Evolutionary conservation across 2,888 invertebrate species (phyloP).

Genomic region (Anorthoa munda): DNA sequence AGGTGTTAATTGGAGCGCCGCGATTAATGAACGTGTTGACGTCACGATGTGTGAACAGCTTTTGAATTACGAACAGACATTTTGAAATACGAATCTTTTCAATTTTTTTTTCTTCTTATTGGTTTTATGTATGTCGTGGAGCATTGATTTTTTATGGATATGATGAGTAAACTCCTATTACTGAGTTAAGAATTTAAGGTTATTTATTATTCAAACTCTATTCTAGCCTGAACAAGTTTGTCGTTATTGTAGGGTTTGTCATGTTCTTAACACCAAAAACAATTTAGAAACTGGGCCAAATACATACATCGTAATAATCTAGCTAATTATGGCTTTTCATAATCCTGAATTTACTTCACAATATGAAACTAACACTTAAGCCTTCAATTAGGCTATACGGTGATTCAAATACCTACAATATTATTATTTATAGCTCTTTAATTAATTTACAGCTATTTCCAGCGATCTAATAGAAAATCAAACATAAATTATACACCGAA

Average conservation of each 20-base stretch:
- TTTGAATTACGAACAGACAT: constrained; percentile 62
- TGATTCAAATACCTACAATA: not conserved
- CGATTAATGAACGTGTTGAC: constrained; percentile 84
- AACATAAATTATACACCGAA: constrained; percentile 32
- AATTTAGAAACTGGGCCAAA: not conserved
- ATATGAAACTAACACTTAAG: not conserved
- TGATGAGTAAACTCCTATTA: too few species aligned
- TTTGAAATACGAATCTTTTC: constrained; percentile 62
- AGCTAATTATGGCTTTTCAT: not conserved
- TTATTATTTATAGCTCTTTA: not conserved
- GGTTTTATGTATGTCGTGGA: not conserved
- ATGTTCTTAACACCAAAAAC: too few species aligned
- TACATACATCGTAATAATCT: too few species aligned
- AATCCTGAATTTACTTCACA: not conserved
- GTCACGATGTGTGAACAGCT: constrained; percentile 81
- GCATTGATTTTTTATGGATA: not conserved
- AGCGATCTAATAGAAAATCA: constrained; percentile 21
- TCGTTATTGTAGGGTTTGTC: too few species aligned
- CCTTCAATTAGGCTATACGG: not conserved
- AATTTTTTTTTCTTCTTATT: constrained; percentile 34
- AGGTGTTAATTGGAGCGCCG: constrained; percentile 85
- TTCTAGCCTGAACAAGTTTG: too few species aligned
- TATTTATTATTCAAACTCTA: too few species aligned
- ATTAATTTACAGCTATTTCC: not conserved
- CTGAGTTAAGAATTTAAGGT: too few species aligned